These are phyloP conservation scores for Actinopyga echinites DNA, from an alignment of 53 echinoderm and acorn worm species.

Conservation along the genomic window DNA sequence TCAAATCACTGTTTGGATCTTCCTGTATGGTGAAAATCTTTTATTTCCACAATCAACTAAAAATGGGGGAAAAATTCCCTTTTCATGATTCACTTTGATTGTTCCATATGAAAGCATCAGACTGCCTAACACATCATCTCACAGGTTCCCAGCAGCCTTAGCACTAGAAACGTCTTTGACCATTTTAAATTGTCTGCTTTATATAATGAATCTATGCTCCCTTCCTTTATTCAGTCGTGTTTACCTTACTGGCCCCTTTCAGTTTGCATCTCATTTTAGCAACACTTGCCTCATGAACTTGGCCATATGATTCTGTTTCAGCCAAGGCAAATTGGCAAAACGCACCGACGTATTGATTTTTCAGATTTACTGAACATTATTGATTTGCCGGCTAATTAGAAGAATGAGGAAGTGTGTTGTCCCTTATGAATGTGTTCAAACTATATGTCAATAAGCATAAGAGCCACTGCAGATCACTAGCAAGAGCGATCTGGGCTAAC, in stretches of 20 bases:
- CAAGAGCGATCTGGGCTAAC: conserved; percentile 29
- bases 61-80: no score
- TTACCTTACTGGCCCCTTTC: conserved; percentile 49
- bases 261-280: conserved; percentile 38
- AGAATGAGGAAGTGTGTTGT: conserved; percentile 75
- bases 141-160: no score
- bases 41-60: no score
- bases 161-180: neutral
- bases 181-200: conserved; percentile 40
- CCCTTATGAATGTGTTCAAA: conserved; percentile 35
- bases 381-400: conserved; percentile 97
- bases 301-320: conserved; percentile 44
- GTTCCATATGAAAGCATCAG: no score
- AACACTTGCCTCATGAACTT: conserved; percentile 43
- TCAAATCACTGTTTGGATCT: no score
- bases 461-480: neutral
- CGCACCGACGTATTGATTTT: conserved; percentile 72
- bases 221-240: conserved; percentile 15
- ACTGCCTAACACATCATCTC: no score
- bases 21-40: no score
- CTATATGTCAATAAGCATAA: conserved; percentile 39
- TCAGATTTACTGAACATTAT: conserved; percentile 97
- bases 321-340: conserved; percentile 62
- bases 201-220: conserved; percentile 40
- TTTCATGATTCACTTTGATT: no score